Conservation (phyloP, 2,113 vertebrate species). For the Menidia beryllina region DNA sequence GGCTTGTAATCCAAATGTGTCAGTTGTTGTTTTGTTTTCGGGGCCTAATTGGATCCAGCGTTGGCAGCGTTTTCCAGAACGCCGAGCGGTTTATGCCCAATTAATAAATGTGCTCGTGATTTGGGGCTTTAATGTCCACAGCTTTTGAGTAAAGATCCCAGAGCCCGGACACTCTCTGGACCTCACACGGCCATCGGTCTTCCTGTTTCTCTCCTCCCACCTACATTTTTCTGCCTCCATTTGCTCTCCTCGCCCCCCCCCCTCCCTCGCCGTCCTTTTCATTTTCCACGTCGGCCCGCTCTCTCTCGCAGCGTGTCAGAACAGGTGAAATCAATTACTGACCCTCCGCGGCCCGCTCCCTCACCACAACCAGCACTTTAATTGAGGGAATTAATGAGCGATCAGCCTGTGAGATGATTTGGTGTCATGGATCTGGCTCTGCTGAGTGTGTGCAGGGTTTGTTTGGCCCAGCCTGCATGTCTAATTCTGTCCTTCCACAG, state of each 20-base stretch:
- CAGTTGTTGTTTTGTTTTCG: conserved; percentile 58
- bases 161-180: conserved; percentile 59
- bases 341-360: conserved; percentile 52
- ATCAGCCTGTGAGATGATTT: conserved; percentile 69
- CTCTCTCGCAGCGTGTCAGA: conserved; percentile 69
- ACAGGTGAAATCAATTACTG: conserved; percentile 81
- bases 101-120: conserved; percentile 74
- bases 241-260: conserved; percentile 25
- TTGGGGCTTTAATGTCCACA: conserved; percentile 69
- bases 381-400: conserved; percentile 77
- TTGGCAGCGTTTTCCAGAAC: conserved; percentile 52
- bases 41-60: conserved; percentile 61
- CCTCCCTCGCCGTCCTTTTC: conserved; percentile 42
- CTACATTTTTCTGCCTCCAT: conserved; percentile 35
- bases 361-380: conserved; percentile 64
- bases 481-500: conserved; percentile 57
- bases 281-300: conserved; percentile 35
- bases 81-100: conserved; percentile 66
- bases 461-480: conserved; percentile 58
- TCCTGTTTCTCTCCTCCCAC: conserved; percentile 36
- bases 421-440: conserved; percentile 55
- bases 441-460: conserved; percentile 28
- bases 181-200: conserved; percentile 65
- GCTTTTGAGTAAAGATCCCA: conserved; percentile 66
- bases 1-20: conserved; percentile 43